Base-by-base conservation (phyloP, 2,888 invertebrate species). In the Oxyscelio sp. region DNA sequence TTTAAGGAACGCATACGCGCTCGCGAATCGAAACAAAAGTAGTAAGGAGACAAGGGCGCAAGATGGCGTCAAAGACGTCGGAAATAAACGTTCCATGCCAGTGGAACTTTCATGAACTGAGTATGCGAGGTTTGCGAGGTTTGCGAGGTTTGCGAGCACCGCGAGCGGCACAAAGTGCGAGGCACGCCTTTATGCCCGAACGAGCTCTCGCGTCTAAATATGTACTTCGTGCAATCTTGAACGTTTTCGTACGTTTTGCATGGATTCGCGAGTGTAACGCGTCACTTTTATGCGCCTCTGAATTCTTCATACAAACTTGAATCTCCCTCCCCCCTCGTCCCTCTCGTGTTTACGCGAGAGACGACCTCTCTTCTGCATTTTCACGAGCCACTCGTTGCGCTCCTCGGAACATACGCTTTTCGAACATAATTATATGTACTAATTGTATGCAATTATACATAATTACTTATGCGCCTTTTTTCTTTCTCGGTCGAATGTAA, bases 251-350 rank as follows among this genome's bases (percentile, higher is more conserved):
- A 56, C 77, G 85, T 79, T 85, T 75, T 75, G 82, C 85, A 74
- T 82, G 79, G 82, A 85, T 79, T 75, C 65, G 85, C 81, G 71
- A 82, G 74, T 82, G 78, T 85, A 74, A 74, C 78, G 70, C 71
- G 77, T 63, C 74, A 85, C 85, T 82, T 82, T 82, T 82, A 85
- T 82, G 66, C 85, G 54, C 54, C 74, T 75, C 65, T 85, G 79
- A 82, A 85, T 85, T 85, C 85, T 85, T 85, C 75, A 82, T 83
- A 74, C 81, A 78, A 85, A 81, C 74, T 85, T 85, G 74, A 85
- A 63, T 54, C 65, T 68, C 40, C 45, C 74, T 27, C 27, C 22
- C 54, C 21, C 45, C 56, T 2, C 54, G 63, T 56, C 21, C 56
- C 68, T 13, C 19, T 9, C 27, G 40, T 65, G 75, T 65, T 75